Base-by-base conservation (phyloP, 2,797 vertebrate species). In the Pantherophis vulpinus region DNA sequence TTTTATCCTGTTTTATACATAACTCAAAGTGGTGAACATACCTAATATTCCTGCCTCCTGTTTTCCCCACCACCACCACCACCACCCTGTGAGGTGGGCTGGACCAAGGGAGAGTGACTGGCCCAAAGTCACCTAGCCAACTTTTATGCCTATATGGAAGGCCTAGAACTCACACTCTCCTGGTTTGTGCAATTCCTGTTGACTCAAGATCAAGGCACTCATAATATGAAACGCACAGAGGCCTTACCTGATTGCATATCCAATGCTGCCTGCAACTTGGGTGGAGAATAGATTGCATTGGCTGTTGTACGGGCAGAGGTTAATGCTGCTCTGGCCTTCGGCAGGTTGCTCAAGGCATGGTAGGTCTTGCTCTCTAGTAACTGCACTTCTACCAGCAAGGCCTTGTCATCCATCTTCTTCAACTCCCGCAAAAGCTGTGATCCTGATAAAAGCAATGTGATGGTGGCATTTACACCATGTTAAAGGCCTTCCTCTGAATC, bases 351-450 rank as follows among this genome's bases (percentile, higher is more conserved):
- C 96, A 99, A 98, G 13, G 98, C 99, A 87, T 99, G 99, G 97
- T 99, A 99, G 3, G 99, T 99, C 97, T 99, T 99, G 94, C 99
- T 99, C 98, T 99, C 99, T 96, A 99, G 97, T 94, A 99, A 98
- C 97, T 99, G 99, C 92, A 99, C 99, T 97, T 99, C 99, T 97
- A 99, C 99, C 97, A 99, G 97, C 97, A 99, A 97, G 0, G 99
- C 99, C 96, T 99, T 99, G 97, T 99, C 99, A 16, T 99, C 99
- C 99, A 99, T 99, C 98, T 99, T 99, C 97, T 99, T 99, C 95
- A 99, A 98, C 94, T 99, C 99, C 95, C 98, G 98, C 18, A 99
- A 98, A 95, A 99, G 97, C 97, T 99, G 99, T 94, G 99, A 98
- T 74, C 98, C 99, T 99, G 92, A 66, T 88, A 92, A 89, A 9